Evolutionary conservation across 2,888 invertebrate species (phyloP).

Genomic region (Lottia scabra): DNA sequence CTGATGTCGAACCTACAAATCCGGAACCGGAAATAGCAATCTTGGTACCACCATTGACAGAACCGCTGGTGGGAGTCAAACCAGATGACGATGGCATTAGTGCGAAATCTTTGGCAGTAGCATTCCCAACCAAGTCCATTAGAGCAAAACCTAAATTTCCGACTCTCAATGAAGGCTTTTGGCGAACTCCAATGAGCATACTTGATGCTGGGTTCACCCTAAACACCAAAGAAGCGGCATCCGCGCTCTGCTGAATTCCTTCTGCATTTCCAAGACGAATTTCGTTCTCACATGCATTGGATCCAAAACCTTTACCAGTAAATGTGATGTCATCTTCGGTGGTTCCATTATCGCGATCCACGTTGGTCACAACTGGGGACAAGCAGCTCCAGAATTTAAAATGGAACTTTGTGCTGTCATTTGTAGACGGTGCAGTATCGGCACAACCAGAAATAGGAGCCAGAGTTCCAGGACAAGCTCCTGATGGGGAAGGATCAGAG

Average conservation of each 20-base stretch:
- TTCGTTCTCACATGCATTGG: slow-evolving; percentile 46
- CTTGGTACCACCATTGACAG: slow-evolving; percentile 25
- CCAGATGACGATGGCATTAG: slow-evolving; percentile 23
- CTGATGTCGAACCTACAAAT: slow-evolving; percentile 32
- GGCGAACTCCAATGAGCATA: slow-evolving; percentile 9
- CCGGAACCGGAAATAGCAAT: slow-evolving; percentile 46
- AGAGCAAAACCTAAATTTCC: slow-evolving; percentile 29
- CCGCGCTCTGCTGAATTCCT: slow-evolving; percentile 13
- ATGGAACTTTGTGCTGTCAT: slow-evolving; percentile 35
- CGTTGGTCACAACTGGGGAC: slow-evolving; percentile 36
- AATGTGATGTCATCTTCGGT: slow-evolving; percentile 35
- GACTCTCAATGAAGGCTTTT: slow-evolving; percentile 19
- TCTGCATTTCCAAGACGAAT: slow-evolving; percentile 31
- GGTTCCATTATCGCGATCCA: slow-evolving; percentile 40
- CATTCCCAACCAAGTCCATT: slow-evolving; percentile 3
- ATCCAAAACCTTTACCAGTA: slow-evolving; percentile 42
- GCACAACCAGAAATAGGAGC: slow-evolving; percentile 33
- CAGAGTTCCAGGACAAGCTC: slow-evolving; percentile 32
- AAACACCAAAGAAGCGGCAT: slow-evolving; percentile 14
- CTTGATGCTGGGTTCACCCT: slow-evolving; percentile 1
- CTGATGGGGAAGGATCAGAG: slow-evolving; percentile 28
- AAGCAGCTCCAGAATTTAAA: slow-evolving; percentile 42
- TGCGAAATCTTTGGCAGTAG: slow-evolving; percentile 4
- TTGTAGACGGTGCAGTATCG: slow-evolving; percentile 25
- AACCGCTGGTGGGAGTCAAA: slow-evolving; percentile 33